Conservation (phyloP, 2,113 vertebrate genomes). For the Empidonax traillii region DNA sequence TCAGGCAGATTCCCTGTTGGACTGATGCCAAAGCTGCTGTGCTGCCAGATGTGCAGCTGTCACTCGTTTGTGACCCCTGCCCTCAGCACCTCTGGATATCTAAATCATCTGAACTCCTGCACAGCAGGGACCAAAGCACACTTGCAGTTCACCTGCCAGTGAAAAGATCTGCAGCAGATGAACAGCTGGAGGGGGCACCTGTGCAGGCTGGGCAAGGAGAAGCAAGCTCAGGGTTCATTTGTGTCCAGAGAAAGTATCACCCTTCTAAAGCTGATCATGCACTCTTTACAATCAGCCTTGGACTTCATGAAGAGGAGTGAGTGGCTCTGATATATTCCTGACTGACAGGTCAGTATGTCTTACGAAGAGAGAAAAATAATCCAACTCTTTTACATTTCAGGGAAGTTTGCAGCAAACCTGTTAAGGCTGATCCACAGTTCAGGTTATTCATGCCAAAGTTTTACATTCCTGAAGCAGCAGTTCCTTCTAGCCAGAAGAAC, state of each 20-base stretch:
- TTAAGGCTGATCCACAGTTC: not conserved
- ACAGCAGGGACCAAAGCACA: not conserved
- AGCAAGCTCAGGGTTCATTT: not conserved
- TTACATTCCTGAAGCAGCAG: not conserved
- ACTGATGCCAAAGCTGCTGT: not conserved
- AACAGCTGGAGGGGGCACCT: not conserved
- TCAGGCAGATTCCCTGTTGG: not conserved
- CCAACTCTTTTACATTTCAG: not conserved
- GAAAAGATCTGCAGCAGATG: not conserved
- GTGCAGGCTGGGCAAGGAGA: not conserved
- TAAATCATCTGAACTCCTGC: not conserved
- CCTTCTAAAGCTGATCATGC: not conserved
- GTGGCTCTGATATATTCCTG: not conserved
- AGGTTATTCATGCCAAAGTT: not conserved
- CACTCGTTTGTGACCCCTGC: not conserved
- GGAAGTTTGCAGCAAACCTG: not conserved
- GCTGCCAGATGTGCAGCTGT: not conserved
- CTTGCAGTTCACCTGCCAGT: not conserved
- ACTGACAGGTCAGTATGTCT: not conserved
- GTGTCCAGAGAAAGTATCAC: not conserved
- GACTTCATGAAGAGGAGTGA: not conserved
- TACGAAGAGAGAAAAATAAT: not conserved
- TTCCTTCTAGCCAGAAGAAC: not conserved
- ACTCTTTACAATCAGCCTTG: not conserved
- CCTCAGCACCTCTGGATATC: not conserved